These are phyloP conservation scores for Tringa solitaria DNA, from an alignment of 2,113 vertebrate genomes.

Conservation along the genomic window DNA sequence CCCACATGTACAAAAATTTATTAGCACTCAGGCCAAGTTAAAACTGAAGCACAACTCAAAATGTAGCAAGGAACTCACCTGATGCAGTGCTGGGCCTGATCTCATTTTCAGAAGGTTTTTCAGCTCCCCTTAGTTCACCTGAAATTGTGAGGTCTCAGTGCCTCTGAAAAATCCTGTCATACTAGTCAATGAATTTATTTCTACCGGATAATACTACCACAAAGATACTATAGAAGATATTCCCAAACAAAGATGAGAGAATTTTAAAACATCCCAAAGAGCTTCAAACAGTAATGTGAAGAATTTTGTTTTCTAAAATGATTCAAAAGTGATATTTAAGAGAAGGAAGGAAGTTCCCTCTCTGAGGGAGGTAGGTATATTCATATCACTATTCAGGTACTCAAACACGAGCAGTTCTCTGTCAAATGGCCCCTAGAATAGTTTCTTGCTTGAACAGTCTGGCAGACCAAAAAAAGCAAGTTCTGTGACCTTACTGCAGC, in stretches of 20 bases:
- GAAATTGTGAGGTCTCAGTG: not conserved
- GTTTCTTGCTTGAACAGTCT: not conserved
- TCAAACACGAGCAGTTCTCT: not conserved
- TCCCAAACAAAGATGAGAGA: fast-evolving
- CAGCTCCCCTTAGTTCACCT: not conserved
- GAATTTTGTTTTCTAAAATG: not conserved
- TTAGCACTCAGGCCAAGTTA: not conserved
- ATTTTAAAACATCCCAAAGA: not conserved
- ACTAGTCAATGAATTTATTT: not conserved
- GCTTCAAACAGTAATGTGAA: not conserved
- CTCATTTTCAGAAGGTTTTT: not conserved
- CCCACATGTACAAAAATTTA: not conserved
- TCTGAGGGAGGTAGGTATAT: not conserved
- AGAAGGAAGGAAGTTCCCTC: not conserved
- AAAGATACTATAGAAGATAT: not conserved
- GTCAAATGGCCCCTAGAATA: not conserved
- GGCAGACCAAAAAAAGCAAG: not conserved
- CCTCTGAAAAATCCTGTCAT: not conserved
- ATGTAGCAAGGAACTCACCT: not conserved
- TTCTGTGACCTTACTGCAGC: not conserved
- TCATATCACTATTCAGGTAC: not conserved
- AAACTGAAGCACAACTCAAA: not conserved
- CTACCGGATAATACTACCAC: not conserved
- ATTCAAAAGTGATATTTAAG: not conserved
- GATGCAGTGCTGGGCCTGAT: not conserved